Conservation (phyloP, 2,888 invertebrate genomes). For the Rhaphigaster nebulosa region DNA sequence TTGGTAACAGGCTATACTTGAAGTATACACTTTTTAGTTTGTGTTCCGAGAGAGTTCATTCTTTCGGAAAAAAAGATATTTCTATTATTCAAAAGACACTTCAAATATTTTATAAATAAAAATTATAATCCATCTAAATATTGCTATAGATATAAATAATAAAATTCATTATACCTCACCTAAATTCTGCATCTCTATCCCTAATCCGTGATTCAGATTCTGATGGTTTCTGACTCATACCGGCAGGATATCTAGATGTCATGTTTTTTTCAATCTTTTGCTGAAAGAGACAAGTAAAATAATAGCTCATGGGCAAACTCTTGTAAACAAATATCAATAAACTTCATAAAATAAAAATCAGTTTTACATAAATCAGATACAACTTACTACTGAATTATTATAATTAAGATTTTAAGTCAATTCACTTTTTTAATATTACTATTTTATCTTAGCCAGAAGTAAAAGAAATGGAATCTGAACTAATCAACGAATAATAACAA, state of each 20-base stretch:
- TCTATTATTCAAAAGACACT: too few species aligned
- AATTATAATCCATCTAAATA: background rate
- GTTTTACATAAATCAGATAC: background rate
- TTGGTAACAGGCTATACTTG: too few species aligned
- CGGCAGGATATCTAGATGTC: conserved; percentile 73
- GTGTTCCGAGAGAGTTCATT: too few species aligned
- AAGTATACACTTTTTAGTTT: too few species aligned
- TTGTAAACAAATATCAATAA: conserved; percentile 39
- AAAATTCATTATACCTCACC: conserved; percentile 40
- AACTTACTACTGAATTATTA: background rate
- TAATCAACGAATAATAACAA: background rate
- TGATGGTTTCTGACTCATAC: conserved; percentile 66
- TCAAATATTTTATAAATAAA: background rate
- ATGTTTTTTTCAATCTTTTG: conserved; percentile 89
- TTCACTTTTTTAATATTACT: background rate
- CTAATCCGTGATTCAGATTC: conserved; percentile 48
- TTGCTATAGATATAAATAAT: background rate
- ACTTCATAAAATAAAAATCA: conserved; percentile 29
- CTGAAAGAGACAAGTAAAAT: conserved; percentile 70
- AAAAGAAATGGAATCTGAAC: background rate
- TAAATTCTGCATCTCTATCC: conserved; percentile 53
- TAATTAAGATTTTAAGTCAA: background rate
- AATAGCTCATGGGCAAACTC: background rate
- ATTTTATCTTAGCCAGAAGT: background rate
- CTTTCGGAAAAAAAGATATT: too few species aligned